Evolutionary conservation across 2,113 vertebrate species (phyloP).

Genomic region (Ageneiosus marmoratus): DNA sequence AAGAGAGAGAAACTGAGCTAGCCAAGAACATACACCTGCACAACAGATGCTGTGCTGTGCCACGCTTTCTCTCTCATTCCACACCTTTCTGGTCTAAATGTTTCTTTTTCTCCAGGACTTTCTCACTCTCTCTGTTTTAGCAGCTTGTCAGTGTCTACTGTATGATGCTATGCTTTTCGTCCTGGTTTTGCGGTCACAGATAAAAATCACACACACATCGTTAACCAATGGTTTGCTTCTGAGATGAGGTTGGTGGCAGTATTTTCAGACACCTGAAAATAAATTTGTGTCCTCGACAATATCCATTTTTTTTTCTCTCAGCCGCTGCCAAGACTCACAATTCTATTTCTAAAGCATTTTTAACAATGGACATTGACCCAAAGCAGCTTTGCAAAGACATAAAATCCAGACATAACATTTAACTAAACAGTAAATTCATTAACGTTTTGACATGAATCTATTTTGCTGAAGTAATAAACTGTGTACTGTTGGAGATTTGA

Average conservation of each 20-base stretch:
- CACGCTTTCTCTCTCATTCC: slow-evolving; percentile 29
- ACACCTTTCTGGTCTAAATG: slow-evolving; percentile 4
- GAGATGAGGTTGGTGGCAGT: not conserved
- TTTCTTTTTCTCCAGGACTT: not conserved
- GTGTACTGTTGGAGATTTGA: too few relatives aligned
- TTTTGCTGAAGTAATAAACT: too few relatives aligned
- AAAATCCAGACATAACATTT: too few relatives aligned
- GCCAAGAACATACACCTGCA: slow-evolving; percentile 40
- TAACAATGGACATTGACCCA: too few relatives aligned
- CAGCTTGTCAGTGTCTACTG: not conserved
- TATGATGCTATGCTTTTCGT: not conserved
- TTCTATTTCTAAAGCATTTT: too few relatives aligned
- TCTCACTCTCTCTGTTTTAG: not conserved
- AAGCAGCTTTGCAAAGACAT: too few relatives aligned
- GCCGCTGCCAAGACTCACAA: not conserved
- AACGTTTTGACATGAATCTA: too few relatives aligned
- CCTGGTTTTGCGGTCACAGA: not conserved
- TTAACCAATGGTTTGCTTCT: not conserved
- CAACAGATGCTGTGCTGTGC: slow-evolving; percentile 38
- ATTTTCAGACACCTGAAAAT: not conserved
- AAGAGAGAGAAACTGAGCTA: not conserved
- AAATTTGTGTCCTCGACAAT: not conserved
- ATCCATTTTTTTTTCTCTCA: not conserved
- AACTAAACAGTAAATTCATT: too few relatives aligned
- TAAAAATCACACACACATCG: not conserved